These are phyloP conservation scores for Escarpia spicata DNA, from an alignment of 2,888 invertebrate genomes.

Conservation along the genomic window DNA sequence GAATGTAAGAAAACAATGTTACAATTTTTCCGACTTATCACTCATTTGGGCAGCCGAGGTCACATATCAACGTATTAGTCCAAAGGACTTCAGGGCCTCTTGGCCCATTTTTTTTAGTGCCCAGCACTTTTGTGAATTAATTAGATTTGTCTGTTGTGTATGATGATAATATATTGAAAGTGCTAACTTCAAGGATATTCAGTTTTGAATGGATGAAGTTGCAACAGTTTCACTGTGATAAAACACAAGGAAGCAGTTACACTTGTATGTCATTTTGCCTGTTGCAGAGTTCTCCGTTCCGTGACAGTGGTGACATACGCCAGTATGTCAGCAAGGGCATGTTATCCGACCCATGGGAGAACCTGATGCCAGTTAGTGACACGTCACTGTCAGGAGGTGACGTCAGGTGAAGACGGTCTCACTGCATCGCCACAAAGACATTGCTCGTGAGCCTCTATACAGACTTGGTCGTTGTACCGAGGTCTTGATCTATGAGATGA, in stretches of 20 bases:
- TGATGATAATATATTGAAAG: no score
- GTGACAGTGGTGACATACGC: not conserved
- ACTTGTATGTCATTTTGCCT: not conserved
- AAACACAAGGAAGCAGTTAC: not conserved
- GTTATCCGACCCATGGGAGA: not conserved
- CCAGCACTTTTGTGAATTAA: no score
- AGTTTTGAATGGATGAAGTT: no score
- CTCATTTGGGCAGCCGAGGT: no score
- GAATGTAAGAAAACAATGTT: no score
- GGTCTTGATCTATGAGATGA: not conserved
- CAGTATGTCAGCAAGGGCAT: not conserved
- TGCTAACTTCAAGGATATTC: no score
- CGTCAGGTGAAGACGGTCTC: not conserved
- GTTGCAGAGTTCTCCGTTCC: not conserved
- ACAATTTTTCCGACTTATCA: no score
- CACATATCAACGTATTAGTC: no score
- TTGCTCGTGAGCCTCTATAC: not conserved
- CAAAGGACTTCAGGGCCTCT: no score
- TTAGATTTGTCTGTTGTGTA: no score
- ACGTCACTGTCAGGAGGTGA: not conserved
- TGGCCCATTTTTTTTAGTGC: no score
- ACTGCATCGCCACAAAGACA: not conserved
- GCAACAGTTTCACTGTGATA: not conserved
- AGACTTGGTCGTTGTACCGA: not conserved
- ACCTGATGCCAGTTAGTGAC: not conserved